Base-by-base conservation (phyloP, 2,888 invertebrate species). In the Brenthis daphne region DNA sequence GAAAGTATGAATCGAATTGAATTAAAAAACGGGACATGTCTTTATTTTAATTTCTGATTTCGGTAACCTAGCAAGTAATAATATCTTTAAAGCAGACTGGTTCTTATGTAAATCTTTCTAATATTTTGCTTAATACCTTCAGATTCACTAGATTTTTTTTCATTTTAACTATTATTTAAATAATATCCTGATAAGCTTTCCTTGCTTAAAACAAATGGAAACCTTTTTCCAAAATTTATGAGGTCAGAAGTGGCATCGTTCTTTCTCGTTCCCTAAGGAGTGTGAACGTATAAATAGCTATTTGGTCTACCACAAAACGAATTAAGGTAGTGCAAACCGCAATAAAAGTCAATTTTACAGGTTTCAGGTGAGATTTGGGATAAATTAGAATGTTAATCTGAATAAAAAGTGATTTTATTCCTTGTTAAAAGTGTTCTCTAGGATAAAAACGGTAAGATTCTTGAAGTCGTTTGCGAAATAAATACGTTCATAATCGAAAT, bases 251-350 rank as follows among this genome's bases (percentile, higher is more conserved):
- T 53, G 14, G 20, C 1, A 24, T 51, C 51, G 43, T 54, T 63
- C 63, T 53, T 63, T 51, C 54, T 43, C 63, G 24, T 53, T 63
- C 61, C 55, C 61, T 20, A 51, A 43, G 61, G 61, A 56, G 50
- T 55, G 65, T 14, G 43, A 50, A 65, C 58, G 47, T 60, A 29
- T 67, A 61, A 67, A 63, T 47, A 61, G 60, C 67, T 67, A 60
- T 61, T 67, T 56, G 56, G 67, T 48, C 56, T 60, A 61, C 50
- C 67, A 56, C 63, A 67, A 67, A 63, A 60, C 54, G 56, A 61
- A 67, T 67, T 63, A 54, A 63, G 50, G 61, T 56, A 56, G 67
- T 61, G 55, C 55, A 63, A 67, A 63, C 61, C 67, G 67, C 56
- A 56, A 67, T 67, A 67, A 67, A 67, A 56, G 67, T 43, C 67